phyloP scores from a whole-genome alignment of 1,140 invertebrate species.

The Cyrtorhinus lividipennis region DNA sequence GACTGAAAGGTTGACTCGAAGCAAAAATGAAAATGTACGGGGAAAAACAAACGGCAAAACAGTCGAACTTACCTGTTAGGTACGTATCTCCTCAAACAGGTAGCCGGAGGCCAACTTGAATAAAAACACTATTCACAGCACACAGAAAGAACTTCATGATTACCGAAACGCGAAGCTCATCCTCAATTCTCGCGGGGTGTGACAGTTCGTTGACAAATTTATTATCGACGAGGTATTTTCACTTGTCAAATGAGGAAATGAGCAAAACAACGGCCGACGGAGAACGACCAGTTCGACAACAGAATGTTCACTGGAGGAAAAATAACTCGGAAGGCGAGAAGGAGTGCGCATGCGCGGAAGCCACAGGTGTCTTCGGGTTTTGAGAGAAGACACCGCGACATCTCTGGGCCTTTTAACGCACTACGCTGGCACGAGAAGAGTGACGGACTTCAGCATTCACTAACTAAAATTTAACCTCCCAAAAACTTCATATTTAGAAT shows the following conservation, averaged over 20 bases:
- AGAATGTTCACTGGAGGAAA: slow-evolving; percentile 2
- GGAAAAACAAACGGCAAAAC: not conserved
- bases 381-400: too few relatives aligned
- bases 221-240: not conserved
- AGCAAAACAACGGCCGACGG: not conserved
- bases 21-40: not conserved
- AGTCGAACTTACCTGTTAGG: slow-evolving; percentile 1
- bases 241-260: not conserved
- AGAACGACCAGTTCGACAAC: not conserved
- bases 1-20: not conserved
- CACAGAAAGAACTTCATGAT: slow-evolving; percentile 12
- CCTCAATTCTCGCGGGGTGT: too few relatives aligned
- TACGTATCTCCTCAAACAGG: slow-evolving; percentile 17
- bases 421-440: too few relatives aligned
- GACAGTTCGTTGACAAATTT: not conserved
- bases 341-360: not conserved
- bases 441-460: too few relatives aligned
- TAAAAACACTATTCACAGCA: slow-evolving; percentile 18
- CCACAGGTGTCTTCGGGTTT: slow-evolving; percentile 2
- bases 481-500: too few relatives aligned
- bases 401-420: too few relatives aligned
- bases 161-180: not conserved
- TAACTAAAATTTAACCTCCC: too few relatives aligned
- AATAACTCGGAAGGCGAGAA: not conserved
- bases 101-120: slow-evolving; percentile 5